These are phyloP conservation scores for Sphenopsis melanotis DNA, from an alignment of 2,797 vertebrate species.

Conservation along the genomic window DNA sequence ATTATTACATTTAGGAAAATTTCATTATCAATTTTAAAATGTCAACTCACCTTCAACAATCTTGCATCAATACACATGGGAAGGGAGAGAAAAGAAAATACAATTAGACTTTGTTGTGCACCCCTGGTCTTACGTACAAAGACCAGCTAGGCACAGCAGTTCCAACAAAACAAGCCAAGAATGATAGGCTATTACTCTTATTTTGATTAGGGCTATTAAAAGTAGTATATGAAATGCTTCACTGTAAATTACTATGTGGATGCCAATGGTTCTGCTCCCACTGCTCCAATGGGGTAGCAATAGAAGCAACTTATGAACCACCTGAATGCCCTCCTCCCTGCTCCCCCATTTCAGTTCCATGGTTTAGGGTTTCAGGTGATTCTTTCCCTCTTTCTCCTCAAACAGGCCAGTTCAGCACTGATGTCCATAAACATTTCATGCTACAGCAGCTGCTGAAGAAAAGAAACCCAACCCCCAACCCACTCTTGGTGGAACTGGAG, in stretches of 20 bases:
- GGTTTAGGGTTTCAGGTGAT: neutral
- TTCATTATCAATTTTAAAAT: neutral
- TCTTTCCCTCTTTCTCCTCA: neutral
- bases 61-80: constrained; percentile 6
- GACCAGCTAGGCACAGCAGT: neutral
- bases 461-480: neutral
- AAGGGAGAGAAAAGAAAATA: constrained; percentile 15
- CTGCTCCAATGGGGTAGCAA: neutral
- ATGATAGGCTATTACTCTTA: neutral
- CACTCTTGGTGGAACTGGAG: fast-evolving
- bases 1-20: neutral
- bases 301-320: neutral
- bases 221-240: neutral
- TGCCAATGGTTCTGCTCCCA: neutral
- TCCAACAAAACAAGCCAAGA: neutral
- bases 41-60: constrained; percentile 76
- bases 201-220: neutral
- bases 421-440: neutral
- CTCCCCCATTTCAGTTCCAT: neutral
- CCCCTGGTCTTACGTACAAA: neutral
- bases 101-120: neutral
- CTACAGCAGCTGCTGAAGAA: neutral
- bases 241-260: neutral
- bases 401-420: neutral
- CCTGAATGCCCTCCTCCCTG: neutral